Evolutionary conservation across 37 sponge, comb jelly and placozoan genomes (phyloP).

Genomic region (Halisarca cf. caerulea): DNA sequence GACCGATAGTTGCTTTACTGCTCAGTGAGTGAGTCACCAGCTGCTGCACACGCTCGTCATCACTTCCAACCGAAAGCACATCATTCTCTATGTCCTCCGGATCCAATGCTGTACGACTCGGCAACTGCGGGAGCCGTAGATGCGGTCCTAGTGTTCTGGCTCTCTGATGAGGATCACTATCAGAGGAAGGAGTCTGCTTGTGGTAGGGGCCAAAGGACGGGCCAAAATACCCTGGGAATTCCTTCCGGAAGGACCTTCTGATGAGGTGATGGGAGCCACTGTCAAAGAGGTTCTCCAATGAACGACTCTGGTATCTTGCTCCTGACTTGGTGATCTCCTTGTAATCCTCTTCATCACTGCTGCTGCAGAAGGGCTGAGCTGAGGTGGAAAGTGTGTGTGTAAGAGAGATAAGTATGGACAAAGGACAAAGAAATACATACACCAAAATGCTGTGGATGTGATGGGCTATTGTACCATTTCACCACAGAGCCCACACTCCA

Average conservation of each 20-base stretch:
- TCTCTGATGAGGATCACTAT: constrained; percentile 16
- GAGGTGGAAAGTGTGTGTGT: background rate
- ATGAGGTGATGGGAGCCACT: background rate
- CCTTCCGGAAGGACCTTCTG: background rate
- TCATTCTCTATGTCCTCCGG: constrained; percentile 11
- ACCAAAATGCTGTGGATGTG: no score
- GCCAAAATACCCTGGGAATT: background rate
- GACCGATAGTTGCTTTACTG: background rate
- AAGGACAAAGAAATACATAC: no score
- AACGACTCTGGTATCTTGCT: background rate
- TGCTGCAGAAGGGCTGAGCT: background rate
- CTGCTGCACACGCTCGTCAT: constrained; percentile 9
- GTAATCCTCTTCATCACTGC: constrained; percentile 19
- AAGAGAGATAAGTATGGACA: no score
- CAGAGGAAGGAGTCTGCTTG: constrained; percentile 21
- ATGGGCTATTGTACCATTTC: no score
- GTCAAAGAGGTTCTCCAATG: constrained; percentile 16
- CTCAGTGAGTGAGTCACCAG: background rate
- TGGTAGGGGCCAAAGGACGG: background rate
- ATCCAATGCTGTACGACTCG: background rate
- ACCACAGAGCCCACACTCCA: no score
- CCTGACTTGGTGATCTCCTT: no score
- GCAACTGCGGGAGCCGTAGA: background rate
- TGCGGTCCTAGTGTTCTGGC: background rate
- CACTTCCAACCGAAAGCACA: background rate